phyloP scores from a whole-genome alignment of 1,140 invertebrate species.

The Octopus sinensis region DNA sequence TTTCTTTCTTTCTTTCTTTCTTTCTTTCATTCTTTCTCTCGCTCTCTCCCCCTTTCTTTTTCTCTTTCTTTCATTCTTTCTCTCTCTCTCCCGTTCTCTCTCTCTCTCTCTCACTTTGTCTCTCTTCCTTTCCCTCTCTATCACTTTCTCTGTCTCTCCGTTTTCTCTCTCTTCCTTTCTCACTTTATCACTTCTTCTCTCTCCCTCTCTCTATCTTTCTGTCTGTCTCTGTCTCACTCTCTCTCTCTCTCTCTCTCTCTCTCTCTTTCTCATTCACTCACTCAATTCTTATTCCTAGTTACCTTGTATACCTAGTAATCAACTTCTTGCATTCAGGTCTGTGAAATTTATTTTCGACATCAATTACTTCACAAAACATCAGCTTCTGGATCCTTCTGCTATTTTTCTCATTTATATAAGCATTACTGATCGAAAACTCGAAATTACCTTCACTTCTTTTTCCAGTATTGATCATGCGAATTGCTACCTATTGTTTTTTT shows the following conservation, averaged over 20 bases:
- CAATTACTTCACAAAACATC: too few relatives aligned
- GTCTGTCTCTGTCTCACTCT: background rate
- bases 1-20: constrained; percentile 24
- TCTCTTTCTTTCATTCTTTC: constrained; percentile 18
- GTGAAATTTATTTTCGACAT: too few relatives aligned
- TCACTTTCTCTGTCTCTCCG: background rate
- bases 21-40: background rate
- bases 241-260: background rate
- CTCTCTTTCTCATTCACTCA: background rate
- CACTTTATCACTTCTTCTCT: background rate
- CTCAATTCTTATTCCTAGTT: too few relatives aligned
- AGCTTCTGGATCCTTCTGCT: too few relatives aligned
- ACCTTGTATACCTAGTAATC: too few relatives aligned
- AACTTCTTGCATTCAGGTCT: too few relatives aligned
- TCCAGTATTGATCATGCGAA: too few relatives aligned
- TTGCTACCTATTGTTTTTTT: too few relatives aligned
- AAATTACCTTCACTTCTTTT: too few relatives aligned
- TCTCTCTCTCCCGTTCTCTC: background rate
- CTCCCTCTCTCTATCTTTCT: background rate
- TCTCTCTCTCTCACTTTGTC: constrained; percentile 21
- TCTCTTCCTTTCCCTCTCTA: constrained; percentile 24
- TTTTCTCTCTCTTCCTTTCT: background rate
- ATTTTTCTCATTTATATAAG: too few relatives aligned
- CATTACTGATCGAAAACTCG: too few relatives aligned
- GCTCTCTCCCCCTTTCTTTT: background rate